phyloP scores from a whole-genome alignment of 1,140 invertebrate genomes.

The Neodiprion pinetum region DNA sequence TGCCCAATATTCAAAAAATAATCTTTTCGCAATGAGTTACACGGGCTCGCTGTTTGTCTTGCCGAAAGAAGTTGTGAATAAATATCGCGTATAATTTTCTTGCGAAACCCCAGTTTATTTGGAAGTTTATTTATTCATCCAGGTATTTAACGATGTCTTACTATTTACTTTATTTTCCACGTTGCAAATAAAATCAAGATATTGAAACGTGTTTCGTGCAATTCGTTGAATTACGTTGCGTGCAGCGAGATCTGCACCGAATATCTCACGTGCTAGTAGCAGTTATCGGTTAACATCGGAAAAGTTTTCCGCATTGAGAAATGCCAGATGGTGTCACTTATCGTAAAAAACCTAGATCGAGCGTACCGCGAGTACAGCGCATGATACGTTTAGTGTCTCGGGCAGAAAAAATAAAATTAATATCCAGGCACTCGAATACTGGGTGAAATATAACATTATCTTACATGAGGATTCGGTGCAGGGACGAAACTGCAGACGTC shows the following conservation, averaged over 20 bases:
- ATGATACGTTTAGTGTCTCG: neutral
- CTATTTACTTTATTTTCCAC: too few species aligned
- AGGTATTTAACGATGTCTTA: too few species aligned
- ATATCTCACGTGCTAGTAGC: neutral
- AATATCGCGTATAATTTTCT: too few species aligned
- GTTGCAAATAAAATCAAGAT: too few species aligned
- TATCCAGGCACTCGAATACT: neutral
- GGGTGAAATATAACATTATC: neutral
- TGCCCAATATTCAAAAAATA: neutral
- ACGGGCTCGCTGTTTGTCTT: too few species aligned
- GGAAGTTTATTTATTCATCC: too few species aligned
- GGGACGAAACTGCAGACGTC: too few species aligned
- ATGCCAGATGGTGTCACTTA: constrained; percentile 22
- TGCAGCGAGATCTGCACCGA: neutral
- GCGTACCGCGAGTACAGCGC: constrained; percentile 18
- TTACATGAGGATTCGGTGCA: too few species aligned
- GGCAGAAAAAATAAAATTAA: neutral
- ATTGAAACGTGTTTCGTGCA: too few species aligned
- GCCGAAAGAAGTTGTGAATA: too few species aligned
- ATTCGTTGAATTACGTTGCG: neutral
- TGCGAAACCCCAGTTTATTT: too few species aligned
- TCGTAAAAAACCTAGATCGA: constrained; percentile 33
- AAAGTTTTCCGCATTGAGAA: neutral
- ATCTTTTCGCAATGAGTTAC: too few species aligned
- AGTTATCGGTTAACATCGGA: constrained; percentile 1